Evolutionary conservation across 2,113 vertebrate species (phyloP).

Genomic region (Brienomyrus longianalis): DNA sequence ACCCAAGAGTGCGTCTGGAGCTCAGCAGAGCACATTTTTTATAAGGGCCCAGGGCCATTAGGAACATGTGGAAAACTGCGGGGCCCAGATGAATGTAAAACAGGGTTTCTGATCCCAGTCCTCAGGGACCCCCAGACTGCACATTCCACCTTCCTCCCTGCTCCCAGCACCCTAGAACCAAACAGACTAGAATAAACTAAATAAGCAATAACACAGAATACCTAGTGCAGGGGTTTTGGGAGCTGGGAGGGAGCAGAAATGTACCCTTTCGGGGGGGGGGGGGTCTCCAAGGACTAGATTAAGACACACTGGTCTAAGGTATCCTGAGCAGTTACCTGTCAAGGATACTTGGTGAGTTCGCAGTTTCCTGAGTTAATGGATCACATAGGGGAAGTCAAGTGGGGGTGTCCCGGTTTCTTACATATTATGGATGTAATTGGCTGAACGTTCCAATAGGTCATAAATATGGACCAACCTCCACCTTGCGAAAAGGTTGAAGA

Average conservation of each 20-base stretch:
- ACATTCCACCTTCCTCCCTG: not conserved
- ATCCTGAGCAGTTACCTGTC: not conserved
- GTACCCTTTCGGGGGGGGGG: not conserved
- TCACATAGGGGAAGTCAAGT: not conserved
- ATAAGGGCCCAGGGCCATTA: not conserved
- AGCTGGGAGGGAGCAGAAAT: not conserved
- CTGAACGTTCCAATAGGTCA: not conserved
- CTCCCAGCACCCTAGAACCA: not conserved
- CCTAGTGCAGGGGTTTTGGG: not conserved
- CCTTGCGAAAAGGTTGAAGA: not conserved
- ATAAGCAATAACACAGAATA: not conserved
- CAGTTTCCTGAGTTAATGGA: not conserved
- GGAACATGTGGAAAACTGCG: not conserved
- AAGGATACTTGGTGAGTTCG: not conserved
- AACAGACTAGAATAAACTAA: not conserved
- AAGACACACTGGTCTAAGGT: not conserved
- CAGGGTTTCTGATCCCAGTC: not conserved
- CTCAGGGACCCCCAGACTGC: not conserved
- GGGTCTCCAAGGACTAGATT: not conserved
- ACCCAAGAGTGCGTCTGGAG: not conserved
- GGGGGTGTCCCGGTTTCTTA: not conserved
- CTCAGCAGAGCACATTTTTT: not conserved
- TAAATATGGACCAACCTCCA: not conserved
- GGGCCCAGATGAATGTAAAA: not conserved
- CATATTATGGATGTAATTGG: not conserved